Percentiles rank a stretch among this genome's conserved stretches.
Evolutionary conservation across 2,113 vertebrate genomes (phyloP).

Genomic region (Todiramphus chloris): DNA sequence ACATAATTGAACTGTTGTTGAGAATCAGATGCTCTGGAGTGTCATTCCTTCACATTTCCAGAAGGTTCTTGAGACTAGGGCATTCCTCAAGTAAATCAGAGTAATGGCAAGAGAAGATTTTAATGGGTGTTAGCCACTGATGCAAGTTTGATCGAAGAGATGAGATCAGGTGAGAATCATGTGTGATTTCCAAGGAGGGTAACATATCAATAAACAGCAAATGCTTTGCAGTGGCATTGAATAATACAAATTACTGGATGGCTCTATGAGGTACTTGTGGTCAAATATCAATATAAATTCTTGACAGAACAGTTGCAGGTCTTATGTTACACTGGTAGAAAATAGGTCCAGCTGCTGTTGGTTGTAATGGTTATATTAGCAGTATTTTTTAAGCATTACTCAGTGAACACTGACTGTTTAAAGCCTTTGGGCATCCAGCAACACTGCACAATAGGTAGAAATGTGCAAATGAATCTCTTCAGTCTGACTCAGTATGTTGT

Average conservation of each 20-base stretch:
- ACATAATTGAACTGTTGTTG: background rate
- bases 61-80: background rate
- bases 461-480: background rate
- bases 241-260: background rate
- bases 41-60: background rate
- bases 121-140: background rate
- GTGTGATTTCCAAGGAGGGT: background rate
- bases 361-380: background rate
- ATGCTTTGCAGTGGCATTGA: background rate
- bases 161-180: background rate
- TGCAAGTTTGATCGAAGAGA: background rate
- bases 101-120: background rate
- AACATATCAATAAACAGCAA: background rate
- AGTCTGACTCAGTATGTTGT: background rate
- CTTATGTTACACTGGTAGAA: background rate
- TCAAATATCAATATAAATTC: background rate
- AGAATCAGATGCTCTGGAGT: background rate
- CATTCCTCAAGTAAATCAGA: background rate
- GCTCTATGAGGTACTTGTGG: background rate
- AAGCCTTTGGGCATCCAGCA: background rate
- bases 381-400: background rate
- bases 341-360: background rate
- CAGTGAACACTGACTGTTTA: background rate
- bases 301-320: background rate
- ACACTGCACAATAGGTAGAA: background rate